A percentile compares a stretch with the other conserved stretches of the same genome.
These are phyloP conservation scores for Hedya salicella DNA, from an alignment of 2,888 invertebrate species.

Conservation along the genomic window DNA sequence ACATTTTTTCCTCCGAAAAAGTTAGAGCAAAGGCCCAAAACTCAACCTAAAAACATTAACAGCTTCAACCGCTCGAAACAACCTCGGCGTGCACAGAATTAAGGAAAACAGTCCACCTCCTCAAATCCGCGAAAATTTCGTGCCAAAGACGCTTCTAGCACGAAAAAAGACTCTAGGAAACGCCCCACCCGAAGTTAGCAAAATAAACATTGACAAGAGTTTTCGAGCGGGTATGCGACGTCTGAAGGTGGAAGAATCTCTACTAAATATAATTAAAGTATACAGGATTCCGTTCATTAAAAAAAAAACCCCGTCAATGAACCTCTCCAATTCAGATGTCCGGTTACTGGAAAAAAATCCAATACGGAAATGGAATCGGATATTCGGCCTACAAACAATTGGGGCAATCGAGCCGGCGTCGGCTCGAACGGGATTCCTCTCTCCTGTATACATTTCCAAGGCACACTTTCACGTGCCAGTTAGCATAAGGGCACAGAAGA, in stretches of 20 bases:
- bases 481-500: neutral
- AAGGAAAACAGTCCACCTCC: no score
- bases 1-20: constrained; percentile 45
- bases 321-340: neutral
- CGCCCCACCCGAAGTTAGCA: neutral
- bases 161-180: constrained; percentile 4
- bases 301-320: constrained; percentile 17
- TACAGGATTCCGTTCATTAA: constrained; percentile 29
- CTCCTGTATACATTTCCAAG: constrained; percentile 43
- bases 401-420: constrained; percentile 19
- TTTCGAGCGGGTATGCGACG: constrained; percentile 1
- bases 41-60: neutral
- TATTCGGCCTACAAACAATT: constrained; percentile 31
- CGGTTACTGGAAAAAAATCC: constrained; percentile 6
- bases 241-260: constrained; percentile 5
- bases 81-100: neutral
- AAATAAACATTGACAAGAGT: neutral
- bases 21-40: neutral
- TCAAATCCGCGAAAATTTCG: no score
- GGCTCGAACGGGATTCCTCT: constrained; percentile 40
- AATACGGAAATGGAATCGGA: constrained; percentile 34
- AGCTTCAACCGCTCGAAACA: neutral
- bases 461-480: constrained; percentile 44
- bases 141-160: no score
- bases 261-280: constrained; percentile 13